Percentiles rank a stretch among this genome's conserved stretches.
Evolutionary conservation across 2,888 invertebrate species (phyloP).

Genomic region (Xestobium rufovillosum): DNA sequence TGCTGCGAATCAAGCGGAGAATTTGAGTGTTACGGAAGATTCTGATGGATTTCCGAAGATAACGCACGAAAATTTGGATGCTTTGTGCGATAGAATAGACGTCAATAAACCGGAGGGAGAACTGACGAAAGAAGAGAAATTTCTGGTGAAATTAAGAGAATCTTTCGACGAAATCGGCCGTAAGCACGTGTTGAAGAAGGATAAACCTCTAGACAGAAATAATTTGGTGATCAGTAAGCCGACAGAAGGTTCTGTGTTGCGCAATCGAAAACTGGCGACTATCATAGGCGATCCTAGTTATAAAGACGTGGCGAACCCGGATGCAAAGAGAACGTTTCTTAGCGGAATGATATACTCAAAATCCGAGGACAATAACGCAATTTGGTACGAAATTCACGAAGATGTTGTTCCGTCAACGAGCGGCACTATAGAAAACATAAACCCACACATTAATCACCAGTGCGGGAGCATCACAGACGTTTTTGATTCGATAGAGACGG

Average conservation of each 20-base stretch:
- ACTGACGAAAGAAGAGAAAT: conserved; percentile 32
- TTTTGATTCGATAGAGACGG: too few relatives aligned
- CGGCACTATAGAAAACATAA: too few relatives aligned
- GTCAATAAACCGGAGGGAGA: conserved; percentile 24
- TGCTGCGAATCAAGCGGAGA: too few relatives aligned
- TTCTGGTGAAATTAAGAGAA: conserved; percentile 30
- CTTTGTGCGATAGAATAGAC: conserved; percentile 29
- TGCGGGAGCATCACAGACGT: too few relatives aligned
- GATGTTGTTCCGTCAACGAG: too few relatives aligned
- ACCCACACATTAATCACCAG: too few relatives aligned
- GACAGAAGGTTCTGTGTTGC: conserved; percentile 29
- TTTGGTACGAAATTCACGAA: too few relatives aligned
- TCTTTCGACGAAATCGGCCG: conserved; percentile 30
- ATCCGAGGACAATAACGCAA: too few relatives aligned
- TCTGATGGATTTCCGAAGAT: conserved; percentile 1
- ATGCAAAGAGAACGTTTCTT: too few relatives aligned
- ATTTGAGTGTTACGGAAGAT: neutral
- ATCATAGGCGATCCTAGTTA: conserved; percentile 18
- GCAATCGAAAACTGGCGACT: conserved; percentile 25
- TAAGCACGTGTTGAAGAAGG: conserved; percentile 29
- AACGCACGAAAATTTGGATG: conserved; percentile 28
- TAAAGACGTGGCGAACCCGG: conserved; percentile 2
- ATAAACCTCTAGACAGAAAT: conserved; percentile 19
- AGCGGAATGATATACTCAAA: too few relatives aligned
- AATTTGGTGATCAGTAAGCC: conserved; percentile 32